These are phyloP conservation scores for Catostomus latipinnis DNA, from an alignment of 2,797 vertebrate genomes.

Conservation along the genomic window DNA sequence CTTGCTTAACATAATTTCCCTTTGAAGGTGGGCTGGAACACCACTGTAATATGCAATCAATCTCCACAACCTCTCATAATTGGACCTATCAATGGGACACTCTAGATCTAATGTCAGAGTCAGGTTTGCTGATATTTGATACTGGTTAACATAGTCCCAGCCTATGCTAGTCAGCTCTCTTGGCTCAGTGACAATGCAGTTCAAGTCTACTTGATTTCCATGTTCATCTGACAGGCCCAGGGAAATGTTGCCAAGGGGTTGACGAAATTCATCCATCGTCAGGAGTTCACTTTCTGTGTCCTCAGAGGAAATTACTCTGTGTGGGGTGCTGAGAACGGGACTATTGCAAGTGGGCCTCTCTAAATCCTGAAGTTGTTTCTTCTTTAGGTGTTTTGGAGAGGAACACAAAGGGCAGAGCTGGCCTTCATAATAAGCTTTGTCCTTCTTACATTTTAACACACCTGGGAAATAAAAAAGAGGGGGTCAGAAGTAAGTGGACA, in stretches of 20 bases:
- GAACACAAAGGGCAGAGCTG: slow-evolving; percentile 86
- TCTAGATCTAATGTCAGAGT: slow-evolving; percentile 81
- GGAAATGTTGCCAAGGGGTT: slow-evolving; percentile 80
- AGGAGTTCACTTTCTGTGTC: slow-evolving; percentile 67
- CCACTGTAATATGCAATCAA: slow-evolving; percentile 93
- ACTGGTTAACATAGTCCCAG: slow-evolving; percentile 78
- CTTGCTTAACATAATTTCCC: slow-evolving; percentile 69
- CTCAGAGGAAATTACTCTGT: slow-evolving; percentile 60
- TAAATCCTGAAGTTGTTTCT: slow-evolving; percentile 76
- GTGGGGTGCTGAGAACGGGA: slow-evolving; percentile 78
- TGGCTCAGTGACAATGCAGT: slow-evolving; percentile 78
- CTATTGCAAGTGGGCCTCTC: slow-evolving; percentile 77
- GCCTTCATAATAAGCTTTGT: slow-evolving; percentile 81
- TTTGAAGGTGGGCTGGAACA: slow-evolving; percentile 84
- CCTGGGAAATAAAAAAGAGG: slow-evolving; percentile 68
- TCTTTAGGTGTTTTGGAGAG: slow-evolving; percentile 75
- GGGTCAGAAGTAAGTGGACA: background rate
- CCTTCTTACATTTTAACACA: slow-evolving; percentile 88
- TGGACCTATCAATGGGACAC: slow-evolving; percentile 84
- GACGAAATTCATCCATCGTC: slow-evolving; percentile 68
- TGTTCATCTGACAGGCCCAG: slow-evolving; percentile 89
- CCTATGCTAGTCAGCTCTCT: slow-evolving; percentile 67
- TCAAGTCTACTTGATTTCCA: slow-evolving; percentile 82
- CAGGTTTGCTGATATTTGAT: slow-evolving; percentile 78
- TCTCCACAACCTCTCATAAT: slow-evolving; percentile 90